phyloP scores from a whole-genome alignment of 64 coral and sea anemone species.

The Actinia tenebrosa region DNA sequence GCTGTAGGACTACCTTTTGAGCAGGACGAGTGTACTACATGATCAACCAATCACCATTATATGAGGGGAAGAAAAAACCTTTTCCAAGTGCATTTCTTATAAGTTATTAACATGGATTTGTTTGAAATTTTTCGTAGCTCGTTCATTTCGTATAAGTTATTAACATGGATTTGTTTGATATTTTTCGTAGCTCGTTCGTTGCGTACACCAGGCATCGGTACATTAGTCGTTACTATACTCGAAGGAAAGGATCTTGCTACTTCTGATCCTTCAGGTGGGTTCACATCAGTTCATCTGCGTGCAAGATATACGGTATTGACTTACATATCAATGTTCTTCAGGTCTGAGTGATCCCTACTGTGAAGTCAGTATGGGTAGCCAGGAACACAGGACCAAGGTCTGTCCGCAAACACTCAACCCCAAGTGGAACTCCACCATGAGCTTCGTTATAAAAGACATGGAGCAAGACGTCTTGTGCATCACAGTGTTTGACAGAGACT shows the following conservation, averaged over 20 bases:
- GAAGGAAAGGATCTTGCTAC: constrained; percentile 79
- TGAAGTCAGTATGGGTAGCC: constrained; percentile 96
- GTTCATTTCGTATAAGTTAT: neutral
- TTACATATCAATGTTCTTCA: neutral
- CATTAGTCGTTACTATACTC: constrained; percentile 76
- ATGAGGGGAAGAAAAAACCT: too few species aligned
- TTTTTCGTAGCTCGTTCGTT: constrained; percentile 69
- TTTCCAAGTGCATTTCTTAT: too few species aligned
- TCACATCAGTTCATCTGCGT: neutral
- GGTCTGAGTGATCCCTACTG: constrained; percentile 97
- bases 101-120: neutral
- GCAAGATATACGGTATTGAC: too few species aligned
- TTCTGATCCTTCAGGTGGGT: constrained; percentile 87
- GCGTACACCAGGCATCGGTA: constrained; percentile 64
- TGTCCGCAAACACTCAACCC: constrained; percentile 87
- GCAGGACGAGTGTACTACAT: too few species aligned
- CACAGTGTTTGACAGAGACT: constrained; percentile 93
- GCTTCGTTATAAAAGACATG: constrained; percentile 76
- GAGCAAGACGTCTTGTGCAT: constrained; percentile 96
- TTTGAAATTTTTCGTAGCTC: constrained; percentile 45
- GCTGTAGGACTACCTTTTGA: too few species aligned
- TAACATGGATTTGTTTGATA: neutral
- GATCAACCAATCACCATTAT: too few species aligned
- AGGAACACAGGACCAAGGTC: constrained; percentile 87
- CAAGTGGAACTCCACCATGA: constrained; percentile 93